phyloP scores from a whole-genome alignment of 2,797 vertebrate genomes.

The Momotus momota region DNA sequence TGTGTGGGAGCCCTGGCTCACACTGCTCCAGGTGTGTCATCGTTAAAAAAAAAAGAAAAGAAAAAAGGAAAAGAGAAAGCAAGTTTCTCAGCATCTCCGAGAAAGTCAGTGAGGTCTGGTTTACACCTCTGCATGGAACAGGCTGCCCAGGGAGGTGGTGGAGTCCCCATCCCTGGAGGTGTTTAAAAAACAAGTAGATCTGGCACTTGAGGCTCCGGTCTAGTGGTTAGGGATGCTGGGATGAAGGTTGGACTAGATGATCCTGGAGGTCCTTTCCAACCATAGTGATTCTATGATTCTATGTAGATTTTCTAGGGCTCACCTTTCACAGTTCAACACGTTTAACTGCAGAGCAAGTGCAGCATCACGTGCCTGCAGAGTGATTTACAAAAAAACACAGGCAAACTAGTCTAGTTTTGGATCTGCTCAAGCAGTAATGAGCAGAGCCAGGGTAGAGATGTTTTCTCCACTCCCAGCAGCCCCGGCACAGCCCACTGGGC shows the following conservation, averaged over 20 bases:
- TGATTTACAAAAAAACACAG: background rate
- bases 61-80: background rate
- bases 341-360: background rate
- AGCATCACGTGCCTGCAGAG: background rate
- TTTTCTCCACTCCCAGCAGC: background rate
- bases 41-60: background rate
- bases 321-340: background rate
- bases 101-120: background rate
- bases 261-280: no score
- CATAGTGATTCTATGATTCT: no score
- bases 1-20: no score
- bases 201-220: no score
- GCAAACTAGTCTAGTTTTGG: background rate
- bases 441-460: fast-evolving
- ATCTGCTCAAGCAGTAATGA: background rate
- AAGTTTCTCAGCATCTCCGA: background rate
- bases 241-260: no score
- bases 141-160: no score
- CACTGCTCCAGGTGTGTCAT: background rate
- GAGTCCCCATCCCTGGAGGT: no score
- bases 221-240: no score
- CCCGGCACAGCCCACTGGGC: background rate
- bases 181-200: no score
- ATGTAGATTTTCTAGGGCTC: background rate
- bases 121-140: background rate